A percentile compares a stretch with the other conserved stretches of the same genome.
These are phyloP conservation scores for Furnarius figulus DNA, from an alignment of 2,113 vertebrate species.

Conservation along the genomic window DNA sequence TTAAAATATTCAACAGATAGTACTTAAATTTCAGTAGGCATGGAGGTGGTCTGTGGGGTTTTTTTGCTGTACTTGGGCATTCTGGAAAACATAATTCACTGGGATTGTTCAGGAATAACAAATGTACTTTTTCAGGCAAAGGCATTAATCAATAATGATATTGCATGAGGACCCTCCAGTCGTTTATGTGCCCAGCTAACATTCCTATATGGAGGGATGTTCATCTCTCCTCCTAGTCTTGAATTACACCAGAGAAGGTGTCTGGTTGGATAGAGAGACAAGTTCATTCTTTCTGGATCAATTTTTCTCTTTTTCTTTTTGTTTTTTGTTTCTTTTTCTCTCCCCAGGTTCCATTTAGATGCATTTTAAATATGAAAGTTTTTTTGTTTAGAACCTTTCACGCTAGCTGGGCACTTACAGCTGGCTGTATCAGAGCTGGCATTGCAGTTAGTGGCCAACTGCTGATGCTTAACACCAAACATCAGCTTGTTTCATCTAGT, in stretches of 20 bases:
- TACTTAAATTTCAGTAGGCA: not conserved
- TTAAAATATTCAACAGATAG: not conserved
- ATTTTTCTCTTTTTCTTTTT: not conserved
- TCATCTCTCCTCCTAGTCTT: not conserved
- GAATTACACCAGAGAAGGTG: not conserved
- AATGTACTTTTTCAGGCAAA: not conserved
- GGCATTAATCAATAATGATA: not conserved
- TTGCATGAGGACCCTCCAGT: not conserved
- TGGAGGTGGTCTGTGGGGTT: not conserved
- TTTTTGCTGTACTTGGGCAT: not conserved
- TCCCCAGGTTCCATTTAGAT: not conserved
- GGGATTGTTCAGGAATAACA: not conserved
- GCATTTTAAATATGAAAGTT: not conserved
- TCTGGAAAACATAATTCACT: not conserved
- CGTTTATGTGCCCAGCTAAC: not conserved
- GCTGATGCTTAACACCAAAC: not conserved
- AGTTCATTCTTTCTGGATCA: not conserved
- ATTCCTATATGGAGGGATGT: not conserved
- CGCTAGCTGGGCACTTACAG: not conserved
- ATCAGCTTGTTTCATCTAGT: not conserved
- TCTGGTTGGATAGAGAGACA: not conserved
- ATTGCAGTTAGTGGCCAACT: not conserved
- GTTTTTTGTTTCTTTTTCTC: not conserved
- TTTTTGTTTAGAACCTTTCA: not conserved
- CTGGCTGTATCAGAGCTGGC: not conserved